These are phyloP conservation scores for Colius striatus DNA, from an alignment of 2,113 vertebrate genomes.

Conservation along the genomic window DNA sequence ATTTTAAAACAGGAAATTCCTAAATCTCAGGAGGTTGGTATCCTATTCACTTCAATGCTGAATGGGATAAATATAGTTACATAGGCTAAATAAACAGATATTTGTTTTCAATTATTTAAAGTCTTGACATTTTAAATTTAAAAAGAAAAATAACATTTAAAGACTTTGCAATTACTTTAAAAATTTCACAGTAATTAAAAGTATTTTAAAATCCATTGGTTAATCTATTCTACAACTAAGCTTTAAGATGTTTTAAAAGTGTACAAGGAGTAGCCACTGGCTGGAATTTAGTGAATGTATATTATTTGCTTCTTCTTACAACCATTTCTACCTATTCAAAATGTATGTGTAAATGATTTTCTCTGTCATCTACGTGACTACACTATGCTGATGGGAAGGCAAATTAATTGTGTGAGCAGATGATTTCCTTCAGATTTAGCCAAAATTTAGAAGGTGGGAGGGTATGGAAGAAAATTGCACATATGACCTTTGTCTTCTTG, in stretches of 20 bases:
- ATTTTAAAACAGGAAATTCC: neutral
- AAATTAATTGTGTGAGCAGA: neutral
- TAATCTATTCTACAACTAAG: neutral
- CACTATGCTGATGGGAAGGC: neutral
- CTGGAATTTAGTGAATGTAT: neutral
- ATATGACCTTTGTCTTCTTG: conserved; percentile 49
- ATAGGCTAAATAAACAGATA: neutral
- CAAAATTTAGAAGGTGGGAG: neutral
- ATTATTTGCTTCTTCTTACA: neutral
- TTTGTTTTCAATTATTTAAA: neutral
- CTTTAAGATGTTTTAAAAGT: neutral
- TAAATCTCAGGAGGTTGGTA: neutral
- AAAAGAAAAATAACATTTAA: neutral
- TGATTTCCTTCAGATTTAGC: neutral
- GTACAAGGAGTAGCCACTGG: neutral
- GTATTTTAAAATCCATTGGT: neutral
- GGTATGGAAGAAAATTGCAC: neutral
- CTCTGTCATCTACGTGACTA: neutral
- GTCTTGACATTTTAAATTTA: neutral
- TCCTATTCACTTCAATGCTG: neutral
- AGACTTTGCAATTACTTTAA: neutral
- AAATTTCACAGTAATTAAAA: neutral
- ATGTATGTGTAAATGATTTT: neutral
- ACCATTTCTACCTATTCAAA: neutral
- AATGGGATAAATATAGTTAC: neutral